Evolutionary conservation across 2,797 vertebrate species (phyloP), one percentile per base, ranked within the genome.

Genomic region (Prunella strophiata): DNA sequence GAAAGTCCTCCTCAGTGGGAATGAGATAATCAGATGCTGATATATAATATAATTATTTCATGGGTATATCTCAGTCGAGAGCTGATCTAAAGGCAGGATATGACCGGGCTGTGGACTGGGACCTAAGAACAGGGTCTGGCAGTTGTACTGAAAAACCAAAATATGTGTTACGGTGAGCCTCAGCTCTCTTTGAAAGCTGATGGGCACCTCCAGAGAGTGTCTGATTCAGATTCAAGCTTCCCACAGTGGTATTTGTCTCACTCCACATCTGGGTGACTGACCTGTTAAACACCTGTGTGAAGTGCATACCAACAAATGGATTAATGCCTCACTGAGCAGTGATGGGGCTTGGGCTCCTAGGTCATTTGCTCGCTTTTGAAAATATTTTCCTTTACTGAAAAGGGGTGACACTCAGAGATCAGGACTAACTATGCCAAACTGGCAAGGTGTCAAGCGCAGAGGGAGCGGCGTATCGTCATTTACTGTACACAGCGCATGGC

Each of bases 381-480:
- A 90, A 48, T 80, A 77, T 75, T 88, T 94, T 85, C 38, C 67
- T 85, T 45, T 71, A 38, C 52, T 89, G 72, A 54, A 75, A 85
- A 85, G 48, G 36, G 29, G 42, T 83, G 43, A 47, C 34, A 38
- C 61, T 83, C 59, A 47, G 77, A 63, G 38, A 87, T 54, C 38
- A 68, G n/a, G 43, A 58, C 26, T 17, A 34, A 72, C 23, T 45
- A 59, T 30, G 42, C 57, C 65, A 93, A 59, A 73, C 55, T 88
- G 68, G 74, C 68, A 74, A 81, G 32, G 66, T 85, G 38, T 71
- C 59, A 89, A 48, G 68, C 0, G 0, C 48, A 67, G 63, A 93
- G 63, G 40, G 55, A 93, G 65, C 42, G 78, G 67, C 73, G 50
- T 47, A 18, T 48, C 10, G 1, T 79, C 88, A 79, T 94, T 87